Conservation (phyloP, 2,113 vertebrate genomes). For the human region GRCh38 chr16:85841001-85841500, state of each 20-base stretch:
- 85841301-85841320: no score
- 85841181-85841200: background rate
- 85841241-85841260: background rate
- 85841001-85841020: fast-evolving
- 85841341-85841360: background rate
- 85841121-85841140: background rate
- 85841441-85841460: background rate
- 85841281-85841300: fast-evolving
- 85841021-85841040: background rate
- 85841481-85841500: background rate
- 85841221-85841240: background rate
- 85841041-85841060: background rate
- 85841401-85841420: background rate
- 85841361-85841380: background rate
- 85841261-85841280: background rate
- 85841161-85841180: background rate
- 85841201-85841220: background rate
- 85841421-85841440: background rate
- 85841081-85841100: background rate
- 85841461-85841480: background rate
- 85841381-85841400: background rate
- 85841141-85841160: background rate
- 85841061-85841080: background rate
- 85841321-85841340: no score
- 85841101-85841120: background rate